These are phyloP conservation scores for Tympanuchus pallidicinctus DNA, from an alignment of 2,113 vertebrate genomes.

Conservation along the genomic window DNA sequence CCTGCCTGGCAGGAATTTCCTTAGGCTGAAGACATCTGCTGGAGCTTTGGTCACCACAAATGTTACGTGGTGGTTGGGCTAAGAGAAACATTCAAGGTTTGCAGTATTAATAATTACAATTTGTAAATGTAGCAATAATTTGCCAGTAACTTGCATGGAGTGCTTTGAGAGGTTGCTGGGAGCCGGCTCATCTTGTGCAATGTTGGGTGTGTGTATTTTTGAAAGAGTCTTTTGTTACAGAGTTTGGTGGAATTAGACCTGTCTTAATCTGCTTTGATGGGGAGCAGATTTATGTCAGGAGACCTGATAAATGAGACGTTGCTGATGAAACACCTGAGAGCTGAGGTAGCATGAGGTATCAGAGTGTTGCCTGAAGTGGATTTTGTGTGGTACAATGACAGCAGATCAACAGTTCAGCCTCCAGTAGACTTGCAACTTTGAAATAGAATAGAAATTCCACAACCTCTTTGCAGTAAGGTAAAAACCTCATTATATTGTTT, in stretches of 20 bases:
- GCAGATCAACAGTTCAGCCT: neutral
- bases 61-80: neutral
- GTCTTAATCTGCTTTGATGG: slow-evolving; percentile 54
- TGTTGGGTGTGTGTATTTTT: slow-evolving; percentile 54
- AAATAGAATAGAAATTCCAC: neutral
- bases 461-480: neutral
- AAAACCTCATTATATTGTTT: neutral
- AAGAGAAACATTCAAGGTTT: slow-evolving; percentile 1
- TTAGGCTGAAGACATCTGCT: neutral
- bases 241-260: slow-evolving; percentile 32
- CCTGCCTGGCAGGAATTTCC: neutral
- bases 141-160: slow-evolving; percentile 5
- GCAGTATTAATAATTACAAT: slow-evolving; percentile 21
- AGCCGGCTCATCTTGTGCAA: slow-evolving; percentile 62
- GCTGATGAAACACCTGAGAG: neutral
- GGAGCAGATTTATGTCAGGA: slow-evolving; percentile 23
- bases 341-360: neutral
- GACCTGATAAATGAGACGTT: slow-evolving; percentile 38
- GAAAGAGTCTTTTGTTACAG: slow-evolving; percentile 63
- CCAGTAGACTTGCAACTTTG: neutral
- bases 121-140: slow-evolving; percentile 32
- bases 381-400: neutral
- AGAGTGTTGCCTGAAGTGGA: neutral
- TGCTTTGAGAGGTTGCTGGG: neutral
- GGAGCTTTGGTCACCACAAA: neutral